phyloP scores from a whole-genome alignment of 2,113 vertebrate species.

The Triplophysa rosa region DNA sequence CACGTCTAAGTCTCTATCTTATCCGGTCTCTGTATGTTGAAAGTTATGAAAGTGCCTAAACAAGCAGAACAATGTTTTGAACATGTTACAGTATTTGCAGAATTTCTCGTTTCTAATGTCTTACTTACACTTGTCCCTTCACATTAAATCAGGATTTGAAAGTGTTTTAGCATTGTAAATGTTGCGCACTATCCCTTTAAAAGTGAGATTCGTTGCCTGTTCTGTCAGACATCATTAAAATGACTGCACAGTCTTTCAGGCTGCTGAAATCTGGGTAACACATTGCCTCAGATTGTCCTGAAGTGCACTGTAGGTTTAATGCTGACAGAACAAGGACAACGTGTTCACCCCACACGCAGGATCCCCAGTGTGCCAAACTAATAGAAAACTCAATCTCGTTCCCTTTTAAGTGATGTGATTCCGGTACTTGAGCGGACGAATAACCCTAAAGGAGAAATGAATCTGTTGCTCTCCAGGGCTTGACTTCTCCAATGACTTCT shows the following conservation, averaged over 20 bases:
- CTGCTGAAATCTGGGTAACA: slow-evolving; percentile 20
- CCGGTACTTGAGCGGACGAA: slow-evolving; percentile 76
- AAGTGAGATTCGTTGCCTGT: not conserved
- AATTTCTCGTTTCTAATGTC: too few species aligned
- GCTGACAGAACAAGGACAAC: slow-evolving; percentile 59
- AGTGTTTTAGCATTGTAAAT: not conserved
- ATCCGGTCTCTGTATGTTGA: too few species aligned
- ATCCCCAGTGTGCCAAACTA: slow-evolving; percentile 62
- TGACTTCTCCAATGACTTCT: slow-evolving; percentile 61
- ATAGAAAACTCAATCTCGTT: slow-evolving; percentile 76
- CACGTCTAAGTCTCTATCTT: too few species aligned
- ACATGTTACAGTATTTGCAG: too few species aligned
- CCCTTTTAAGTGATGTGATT: slow-evolving; percentile 74
- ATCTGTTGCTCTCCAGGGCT: slow-evolving; percentile 72
- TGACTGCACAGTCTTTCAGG: not conserved
- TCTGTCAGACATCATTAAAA: slow-evolving; percentile 20
- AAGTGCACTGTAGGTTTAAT: slow-evolving; percentile 39
- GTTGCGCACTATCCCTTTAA: not conserved
- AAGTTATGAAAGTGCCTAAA: too few species aligned
- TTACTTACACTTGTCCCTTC: too few species aligned
- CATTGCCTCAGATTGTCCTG: slow-evolving; percentile 32
- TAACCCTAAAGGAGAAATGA: slow-evolving; percentile 77
- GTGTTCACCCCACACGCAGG: slow-evolving; percentile 34
- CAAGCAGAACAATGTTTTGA: too few species aligned
- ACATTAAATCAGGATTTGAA: too few species aligned